Evolutionary conservation across 1,140 invertebrate species (phyloP).

Genomic region (Teleogryllus occipitalis): DNA sequence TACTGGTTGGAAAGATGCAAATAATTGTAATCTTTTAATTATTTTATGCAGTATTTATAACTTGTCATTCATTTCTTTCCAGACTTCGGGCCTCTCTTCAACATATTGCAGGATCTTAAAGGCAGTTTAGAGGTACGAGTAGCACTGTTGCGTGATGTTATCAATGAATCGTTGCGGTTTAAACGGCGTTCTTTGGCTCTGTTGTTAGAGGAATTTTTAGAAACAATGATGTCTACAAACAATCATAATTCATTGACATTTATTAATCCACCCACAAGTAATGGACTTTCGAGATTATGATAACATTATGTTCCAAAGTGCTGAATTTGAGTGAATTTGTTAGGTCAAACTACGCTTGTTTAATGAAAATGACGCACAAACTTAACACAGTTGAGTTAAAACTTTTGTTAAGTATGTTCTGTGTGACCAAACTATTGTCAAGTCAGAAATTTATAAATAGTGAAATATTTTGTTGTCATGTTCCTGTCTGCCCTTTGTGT

Average conservation of each 20-base stretch:
- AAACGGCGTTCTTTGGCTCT: conserved; percentile 65
- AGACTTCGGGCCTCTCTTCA: conserved; percentile 64
- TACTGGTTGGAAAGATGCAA: no score
- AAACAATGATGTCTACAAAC: conserved; percentile 31
- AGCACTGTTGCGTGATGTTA: conserved; percentile 61
- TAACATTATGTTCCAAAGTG: not conserved
- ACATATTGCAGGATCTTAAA: conserved; percentile 59
- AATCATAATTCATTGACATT: conserved; percentile 32
- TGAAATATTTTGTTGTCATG: not conserved
- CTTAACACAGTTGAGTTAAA: not conserved
- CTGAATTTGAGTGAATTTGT: not conserved
- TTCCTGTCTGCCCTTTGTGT: not conserved
- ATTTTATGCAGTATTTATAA: conserved; percentile 27
- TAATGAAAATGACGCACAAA: not conserved
- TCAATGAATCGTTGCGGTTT: conserved; percentile 70
- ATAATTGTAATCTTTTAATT: conserved; percentile 14
- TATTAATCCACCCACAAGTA: conserved; percentile 36
- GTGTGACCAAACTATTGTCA: not conserved
- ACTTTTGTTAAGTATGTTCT: not conserved
- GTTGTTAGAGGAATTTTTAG: conserved; percentile 42
- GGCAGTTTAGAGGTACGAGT: conserved; percentile 59
- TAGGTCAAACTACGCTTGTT: not conserved
- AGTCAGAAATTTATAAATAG: not conserved
- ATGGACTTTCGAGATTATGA: conserved; percentile 18
- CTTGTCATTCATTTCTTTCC: conserved; percentile 39